A percentile compares a stretch with the other conserved stretches of the same genome.
Conservation (phyloP, 2,113 vertebrate genomes). For the Oreochromis spilurus region DNA sequence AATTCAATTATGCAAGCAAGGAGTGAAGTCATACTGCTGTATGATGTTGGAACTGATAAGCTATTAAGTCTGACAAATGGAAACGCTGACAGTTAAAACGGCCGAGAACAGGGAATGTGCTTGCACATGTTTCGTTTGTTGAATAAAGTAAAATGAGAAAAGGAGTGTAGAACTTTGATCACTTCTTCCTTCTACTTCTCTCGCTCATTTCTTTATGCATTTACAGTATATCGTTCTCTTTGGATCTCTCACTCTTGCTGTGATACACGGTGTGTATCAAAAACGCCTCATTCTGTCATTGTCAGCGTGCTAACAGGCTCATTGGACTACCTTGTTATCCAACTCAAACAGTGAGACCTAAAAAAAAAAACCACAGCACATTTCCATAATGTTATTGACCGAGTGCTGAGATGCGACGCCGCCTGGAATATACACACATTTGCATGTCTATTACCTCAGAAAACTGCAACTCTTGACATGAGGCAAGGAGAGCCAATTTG, state of each 20-base stretch:
- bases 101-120: neutral
- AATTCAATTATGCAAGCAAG: neutral
- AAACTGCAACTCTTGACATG: slow-evolving; percentile 21
- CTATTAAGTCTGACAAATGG: slow-evolving; percentile 12
- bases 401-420: slow-evolving; percentile 20
- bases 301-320: slow-evolving; percentile 47
- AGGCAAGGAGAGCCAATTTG: slow-evolving; percentile 64
- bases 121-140: slow-evolving; percentile 11
- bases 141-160: slow-evolving; percentile 8
- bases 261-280: slow-evolving; percentile 42
- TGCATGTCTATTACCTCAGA: slow-evolving; percentile 65
- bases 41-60: slow-evolving; percentile 3
- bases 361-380: slow-evolving; percentile 35
- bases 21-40: neutral
- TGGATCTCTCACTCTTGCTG: neutral
- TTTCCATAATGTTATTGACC: slow-evolving; percentile 70
- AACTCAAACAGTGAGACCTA: slow-evolving; percentile 51
- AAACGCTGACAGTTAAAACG: slow-evolving; percentile 3
- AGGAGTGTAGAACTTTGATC: slow-evolving; percentile 28
- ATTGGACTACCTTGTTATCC: slow-evolving; percentile 52
- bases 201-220: neutral
- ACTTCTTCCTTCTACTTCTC: neutral
- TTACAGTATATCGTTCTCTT: neutral
- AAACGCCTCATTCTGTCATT: slow-evolving; percentile 60
- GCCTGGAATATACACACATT: slow-evolving; percentile 34